These are phyloP conservation scores for Eilema sororculum DNA, from an alignment of 2,888 invertebrate species.

Conservation along the genomic window DNA sequence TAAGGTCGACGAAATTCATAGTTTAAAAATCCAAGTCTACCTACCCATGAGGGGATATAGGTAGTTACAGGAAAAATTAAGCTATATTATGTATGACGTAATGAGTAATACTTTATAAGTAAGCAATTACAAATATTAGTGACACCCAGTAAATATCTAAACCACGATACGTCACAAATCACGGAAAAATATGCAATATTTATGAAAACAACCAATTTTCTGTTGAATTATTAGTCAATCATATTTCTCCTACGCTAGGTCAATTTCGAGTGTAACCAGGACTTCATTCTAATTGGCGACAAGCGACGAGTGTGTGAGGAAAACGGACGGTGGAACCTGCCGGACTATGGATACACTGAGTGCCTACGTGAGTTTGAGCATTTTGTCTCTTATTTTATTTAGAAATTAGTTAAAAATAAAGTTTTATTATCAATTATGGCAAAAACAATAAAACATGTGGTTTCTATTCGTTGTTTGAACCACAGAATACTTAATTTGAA, in stretches of 20 bases:
- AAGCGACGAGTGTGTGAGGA: conserved; percentile 92
- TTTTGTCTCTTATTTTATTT: not conserved
- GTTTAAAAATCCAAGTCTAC: not conserved
- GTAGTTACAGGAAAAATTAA: not conserved
- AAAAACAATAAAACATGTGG: too few relatives aligned
- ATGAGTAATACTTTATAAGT: not conserved
- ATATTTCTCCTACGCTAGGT: conserved; percentile 81
- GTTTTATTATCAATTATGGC: not conserved
- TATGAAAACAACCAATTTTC: conserved; percentile 25
- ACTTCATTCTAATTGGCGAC: conserved; percentile 95
- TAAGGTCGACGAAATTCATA: too few relatives aligned
- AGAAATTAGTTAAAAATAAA: not conserved
- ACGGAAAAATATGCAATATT: conserved; percentile 28
- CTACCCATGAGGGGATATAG: not conserved
- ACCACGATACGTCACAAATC: conserved; percentile 34
- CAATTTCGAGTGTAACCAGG: conserved; percentile 96
- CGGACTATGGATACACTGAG: conserved; percentile 94
- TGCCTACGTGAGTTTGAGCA: conserved; percentile 93
- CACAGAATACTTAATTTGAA: too few relatives aligned
- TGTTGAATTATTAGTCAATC: conserved; percentile 28
- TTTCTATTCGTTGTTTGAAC: too few relatives aligned
- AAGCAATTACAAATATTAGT: not conserved
- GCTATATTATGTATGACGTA: not conserved
- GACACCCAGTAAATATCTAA: not conserved
- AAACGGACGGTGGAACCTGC: conserved; percentile 94